Evolutionary conservation across 2,888 invertebrate genomes (phyloP).

Genomic region (Fragum whitleyi): DNA sequence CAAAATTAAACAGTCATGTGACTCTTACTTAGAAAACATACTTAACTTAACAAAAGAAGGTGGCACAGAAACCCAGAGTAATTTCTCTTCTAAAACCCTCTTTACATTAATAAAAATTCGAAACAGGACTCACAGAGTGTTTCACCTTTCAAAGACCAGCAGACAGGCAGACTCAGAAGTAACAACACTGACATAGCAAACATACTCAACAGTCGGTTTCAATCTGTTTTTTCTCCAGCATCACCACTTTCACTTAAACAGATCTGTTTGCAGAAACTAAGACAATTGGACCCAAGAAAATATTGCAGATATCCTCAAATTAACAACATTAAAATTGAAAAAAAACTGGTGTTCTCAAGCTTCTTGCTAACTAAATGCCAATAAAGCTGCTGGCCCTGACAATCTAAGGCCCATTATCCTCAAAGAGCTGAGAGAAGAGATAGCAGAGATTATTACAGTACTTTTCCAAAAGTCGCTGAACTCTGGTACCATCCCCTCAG

Average conservation of each 20-base stretch:
- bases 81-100: background rate
- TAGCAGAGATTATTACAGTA: no score
- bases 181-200: background rate
- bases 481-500: no score
- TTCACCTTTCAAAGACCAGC: conserved; percentile 6
- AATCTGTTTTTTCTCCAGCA: conserved; percentile 14
- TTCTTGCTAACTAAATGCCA: background rate
- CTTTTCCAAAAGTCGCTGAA: no score
- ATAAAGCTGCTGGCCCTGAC: conserved; percentile 16
- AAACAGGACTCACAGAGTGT: conserved; percentile 14
- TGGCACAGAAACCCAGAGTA: background rate
- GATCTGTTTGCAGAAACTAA: background rate
- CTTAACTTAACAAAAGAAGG: background rate
- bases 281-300: background rate
- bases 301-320: background rate
- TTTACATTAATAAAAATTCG: conserved; percentile 1
- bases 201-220: conserved; percentile 20
- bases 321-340: background rate
- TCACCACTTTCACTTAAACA: conserved; percentile 3
- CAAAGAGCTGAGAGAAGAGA: background rate
- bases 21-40: background rate
- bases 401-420: background rate
- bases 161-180: background rate
- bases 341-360: background rate
- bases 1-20: conserved; percentile 6